Evolutionary conservation across 2,888 invertebrate species (phyloP).

Genomic region (Tetheella fluctuosa): DNA sequence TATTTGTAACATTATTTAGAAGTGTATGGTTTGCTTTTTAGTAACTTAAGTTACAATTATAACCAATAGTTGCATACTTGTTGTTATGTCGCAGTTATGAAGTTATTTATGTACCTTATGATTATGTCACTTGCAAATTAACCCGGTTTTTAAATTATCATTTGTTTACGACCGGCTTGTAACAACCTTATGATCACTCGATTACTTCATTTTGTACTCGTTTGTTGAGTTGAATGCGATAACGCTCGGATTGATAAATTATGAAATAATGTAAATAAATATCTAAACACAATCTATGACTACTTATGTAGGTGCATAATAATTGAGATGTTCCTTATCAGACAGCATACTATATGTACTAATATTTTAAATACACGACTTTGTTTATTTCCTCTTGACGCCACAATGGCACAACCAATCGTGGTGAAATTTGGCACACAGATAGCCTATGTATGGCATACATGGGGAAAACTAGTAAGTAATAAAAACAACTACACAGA

Average conservation of each 20-base stretch:
- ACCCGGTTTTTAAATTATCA: slow-evolving; percentile 19
- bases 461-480: too few species aligned
- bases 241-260: slow-evolving; percentile 2
- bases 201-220: background rate
- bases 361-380: too few species aligned
- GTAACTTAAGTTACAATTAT: background rate
- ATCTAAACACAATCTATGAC: too few species aligned
- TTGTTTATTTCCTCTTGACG: too few species aligned
- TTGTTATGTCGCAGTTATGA: background rate
- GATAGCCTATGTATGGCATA: too few species aligned
- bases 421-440: too few species aligned
- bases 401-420: too few species aligned
- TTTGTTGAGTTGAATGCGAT: background rate
- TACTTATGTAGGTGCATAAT: too few species aligned
- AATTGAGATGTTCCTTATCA: too few species aligned
- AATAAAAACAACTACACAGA: too few species aligned
- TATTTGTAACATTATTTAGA: too few species aligned
- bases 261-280: background rate
- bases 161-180: background rate
- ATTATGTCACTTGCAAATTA: slow-evolving; percentile 25
- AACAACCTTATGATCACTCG: background rate
- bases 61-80: background rate
- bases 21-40: background rate
- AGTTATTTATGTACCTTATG: slow-evolving; percentile 9
- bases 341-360: too few species aligned